Evolutionary conservation across 2,797 vertebrate species (phyloP).

Genomic region (Mus minutoides): DNA sequence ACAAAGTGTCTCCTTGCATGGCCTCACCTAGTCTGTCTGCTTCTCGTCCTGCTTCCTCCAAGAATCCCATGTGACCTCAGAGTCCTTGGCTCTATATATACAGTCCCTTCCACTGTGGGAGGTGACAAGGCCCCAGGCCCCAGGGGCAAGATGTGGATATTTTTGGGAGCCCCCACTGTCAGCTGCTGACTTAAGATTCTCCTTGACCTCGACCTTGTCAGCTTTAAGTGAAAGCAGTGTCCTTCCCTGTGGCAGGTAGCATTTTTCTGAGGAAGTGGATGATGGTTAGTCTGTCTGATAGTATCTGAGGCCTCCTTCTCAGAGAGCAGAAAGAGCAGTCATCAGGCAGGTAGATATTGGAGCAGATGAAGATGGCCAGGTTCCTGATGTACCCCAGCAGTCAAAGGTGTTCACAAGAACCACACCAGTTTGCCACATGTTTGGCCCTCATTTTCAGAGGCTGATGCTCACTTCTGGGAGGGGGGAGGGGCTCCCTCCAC

Average conservation of each 20-base stretch:
- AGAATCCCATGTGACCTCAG: background rate
- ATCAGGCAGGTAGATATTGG: background rate
- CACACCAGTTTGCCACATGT: background rate
- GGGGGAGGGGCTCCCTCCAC: background rate
- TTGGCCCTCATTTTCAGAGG: background rate
- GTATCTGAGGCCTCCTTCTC: background rate
- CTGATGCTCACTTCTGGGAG: background rate
- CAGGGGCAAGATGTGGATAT: rapidly evolving
- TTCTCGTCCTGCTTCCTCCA: background rate
- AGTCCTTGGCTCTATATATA: background rate
- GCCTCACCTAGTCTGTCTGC: background rate
- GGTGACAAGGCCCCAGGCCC: rapidly evolving
- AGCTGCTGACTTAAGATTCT: background rate
- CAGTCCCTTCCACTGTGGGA: background rate
- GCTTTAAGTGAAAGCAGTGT: background rate
- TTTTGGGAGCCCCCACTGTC: background rate
- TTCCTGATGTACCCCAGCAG: background rate
- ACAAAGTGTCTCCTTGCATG: background rate
- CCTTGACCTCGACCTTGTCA: background rate
- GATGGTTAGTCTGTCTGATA: too few species aligned
- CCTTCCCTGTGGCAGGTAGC: background rate
- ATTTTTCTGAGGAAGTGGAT: background rate
- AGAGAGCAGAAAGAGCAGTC: background rate
- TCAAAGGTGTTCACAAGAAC: background rate
- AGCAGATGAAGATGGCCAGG: background rate